Evolutionary conservation across 2,113 vertebrate genomes (phyloP).

Genomic region (Coptodon bakossiorum): DNA sequence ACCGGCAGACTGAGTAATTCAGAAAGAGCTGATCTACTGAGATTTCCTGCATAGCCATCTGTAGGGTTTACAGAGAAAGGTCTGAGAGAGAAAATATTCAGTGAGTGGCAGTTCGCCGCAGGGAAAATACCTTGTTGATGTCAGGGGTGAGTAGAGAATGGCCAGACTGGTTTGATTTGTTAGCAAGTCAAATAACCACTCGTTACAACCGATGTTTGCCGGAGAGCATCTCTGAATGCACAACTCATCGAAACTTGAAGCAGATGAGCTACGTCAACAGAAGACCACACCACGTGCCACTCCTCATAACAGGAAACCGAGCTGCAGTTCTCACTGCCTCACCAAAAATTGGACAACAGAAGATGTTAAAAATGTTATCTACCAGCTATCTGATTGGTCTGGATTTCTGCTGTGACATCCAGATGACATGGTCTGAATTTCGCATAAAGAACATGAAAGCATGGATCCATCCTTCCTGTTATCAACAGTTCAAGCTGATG

Average conservation of each 20-base stretch:
- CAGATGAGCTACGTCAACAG: background rate
- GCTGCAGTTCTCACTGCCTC: background rate
- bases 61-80: background rate
- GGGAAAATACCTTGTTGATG: background rate
- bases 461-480: background rate
- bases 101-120: background rate
- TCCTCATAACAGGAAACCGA: background rate
- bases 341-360: background rate
- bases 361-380: background rate
- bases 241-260: background rate
- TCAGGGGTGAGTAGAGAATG: background rate
- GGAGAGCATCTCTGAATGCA: background rate
- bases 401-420: background rate
- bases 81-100: background rate
- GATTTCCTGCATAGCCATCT: background rate
- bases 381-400: background rate
- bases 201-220: background rate
- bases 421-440: background rate
- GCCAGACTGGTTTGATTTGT: background rate
- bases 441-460: background rate
- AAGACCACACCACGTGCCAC: background rate
- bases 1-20: background rate
- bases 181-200: background rate
- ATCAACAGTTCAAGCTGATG: background rate
- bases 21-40: background rate